These are phyloP conservation scores for Seira sanloemensis DNA, from an alignment of 2,888 invertebrate genomes.

Conservation along the genomic window DNA sequence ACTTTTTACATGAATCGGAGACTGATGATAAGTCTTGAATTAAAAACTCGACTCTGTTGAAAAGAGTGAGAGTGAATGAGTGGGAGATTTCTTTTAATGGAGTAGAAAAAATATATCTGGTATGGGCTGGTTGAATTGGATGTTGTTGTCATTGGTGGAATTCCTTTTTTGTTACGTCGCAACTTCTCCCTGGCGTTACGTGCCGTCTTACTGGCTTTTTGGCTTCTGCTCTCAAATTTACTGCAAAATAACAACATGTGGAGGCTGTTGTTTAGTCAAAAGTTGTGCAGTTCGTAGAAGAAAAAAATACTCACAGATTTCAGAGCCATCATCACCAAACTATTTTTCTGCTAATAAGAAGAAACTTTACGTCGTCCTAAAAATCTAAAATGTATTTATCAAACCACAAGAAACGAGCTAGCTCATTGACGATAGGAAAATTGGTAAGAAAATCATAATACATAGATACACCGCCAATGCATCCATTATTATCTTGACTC, in stretches of 20 bases:
- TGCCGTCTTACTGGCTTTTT: neutral
- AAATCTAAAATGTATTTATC: neutral
- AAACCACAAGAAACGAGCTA: neutral
- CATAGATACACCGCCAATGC: neutral
- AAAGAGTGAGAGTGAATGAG: slow-evolving; percentile 56
- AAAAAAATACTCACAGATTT: slow-evolving; percentile 9
- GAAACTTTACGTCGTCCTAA: too few species aligned
- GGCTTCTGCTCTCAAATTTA: slow-evolving; percentile 39
- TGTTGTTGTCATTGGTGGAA: slow-evolving; percentile 65
- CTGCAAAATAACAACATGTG: slow-evolving; percentile 48
- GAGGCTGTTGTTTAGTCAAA: slow-evolving; percentile 33
- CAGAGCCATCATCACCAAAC: neutral
- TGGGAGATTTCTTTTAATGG: slow-evolving; percentile 56
- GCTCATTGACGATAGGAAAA: neutral
- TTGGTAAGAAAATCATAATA: neutral
- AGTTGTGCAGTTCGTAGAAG: neutral
- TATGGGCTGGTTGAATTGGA: slow-evolving; percentile 53
- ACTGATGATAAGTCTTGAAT: neutral
- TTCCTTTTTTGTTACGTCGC: slow-evolving; percentile 60
- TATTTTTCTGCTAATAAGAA: neutral
- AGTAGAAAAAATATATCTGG: slow-evolving; percentile 47
- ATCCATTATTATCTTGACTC: neutral
- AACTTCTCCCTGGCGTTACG: neutral
- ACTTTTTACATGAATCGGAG: too few species aligned
- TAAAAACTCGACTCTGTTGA: neutral